Evolutionary conservation across 1,140 invertebrate genomes (phyloP).

Genomic region (Phenacoccus solenopsis): DNA sequence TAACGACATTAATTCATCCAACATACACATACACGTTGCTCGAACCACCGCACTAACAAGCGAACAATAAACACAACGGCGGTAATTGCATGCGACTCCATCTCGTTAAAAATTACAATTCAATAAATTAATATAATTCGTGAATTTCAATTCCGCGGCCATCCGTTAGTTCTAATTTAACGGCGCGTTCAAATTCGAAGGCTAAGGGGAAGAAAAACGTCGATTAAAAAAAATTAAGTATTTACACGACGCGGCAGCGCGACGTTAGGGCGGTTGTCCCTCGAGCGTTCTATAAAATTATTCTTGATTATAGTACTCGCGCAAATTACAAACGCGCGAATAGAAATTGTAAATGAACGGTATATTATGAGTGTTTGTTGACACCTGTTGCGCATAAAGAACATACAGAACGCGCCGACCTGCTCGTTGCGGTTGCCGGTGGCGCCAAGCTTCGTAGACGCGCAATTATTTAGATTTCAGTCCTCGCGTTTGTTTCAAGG

Average conservation of each 20-base stretch:
- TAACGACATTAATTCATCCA: no score
- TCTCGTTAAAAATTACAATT: neutral
- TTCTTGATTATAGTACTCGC: neutral
- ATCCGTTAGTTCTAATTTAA: neutral
- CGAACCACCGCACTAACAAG: neutral
- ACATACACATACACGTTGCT: no score
- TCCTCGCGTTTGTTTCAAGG: neutral
- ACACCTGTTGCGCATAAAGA: slow-evolving; percentile 1
- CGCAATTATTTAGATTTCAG: neutral
- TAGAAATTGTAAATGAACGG: neutral
- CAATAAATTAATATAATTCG: neutral
- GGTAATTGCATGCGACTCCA: neutral
- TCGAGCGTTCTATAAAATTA: neutral
- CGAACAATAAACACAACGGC: neutral
- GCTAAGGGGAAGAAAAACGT: neutral
- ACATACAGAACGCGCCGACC: neutral
- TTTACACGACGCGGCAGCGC: neutral
- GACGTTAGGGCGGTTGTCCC: no score
- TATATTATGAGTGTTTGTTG: slow-evolving; percentile 3
- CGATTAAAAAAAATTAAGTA: neutral
- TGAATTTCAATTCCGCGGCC: neutral
- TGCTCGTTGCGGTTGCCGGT: neutral
- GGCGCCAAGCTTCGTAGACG: neutral
- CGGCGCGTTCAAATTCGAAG: neutral
- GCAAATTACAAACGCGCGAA: slow-evolving; percentile 1